A percentile compares a stretch with the other conserved stretches of the same genome.
These are phyloP conservation scores for Agrotis ipsilon DNA, from an alignment of 2,888 invertebrate genomes.

Conservation along the genomic window DNA sequence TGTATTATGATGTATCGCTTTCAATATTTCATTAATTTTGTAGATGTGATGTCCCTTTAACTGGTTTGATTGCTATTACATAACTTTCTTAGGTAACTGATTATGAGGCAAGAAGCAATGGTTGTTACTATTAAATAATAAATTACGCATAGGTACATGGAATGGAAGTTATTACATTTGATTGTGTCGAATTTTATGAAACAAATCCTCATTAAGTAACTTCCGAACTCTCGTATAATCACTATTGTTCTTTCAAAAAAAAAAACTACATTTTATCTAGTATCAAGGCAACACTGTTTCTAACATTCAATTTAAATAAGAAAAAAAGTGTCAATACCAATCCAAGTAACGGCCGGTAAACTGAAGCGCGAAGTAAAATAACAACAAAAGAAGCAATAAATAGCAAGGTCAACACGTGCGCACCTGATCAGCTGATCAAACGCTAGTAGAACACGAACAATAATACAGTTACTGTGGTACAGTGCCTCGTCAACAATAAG, in stretches of 20 bases:
- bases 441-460: slow-evolving; percentile 9
- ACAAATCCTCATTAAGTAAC: neutral
- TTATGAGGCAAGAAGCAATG: neutral
- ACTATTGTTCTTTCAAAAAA: neutral
- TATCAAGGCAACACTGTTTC: neutral
- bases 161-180: neutral
- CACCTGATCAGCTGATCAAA: slow-evolving; percentile 21
- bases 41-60: neutral
- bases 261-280: neutral
- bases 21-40: neutral
- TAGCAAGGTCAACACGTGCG: slow-evolving; percentile 32
- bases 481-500: slow-evolving; percentile 3
- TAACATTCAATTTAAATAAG: neutral
- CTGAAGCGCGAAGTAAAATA: slow-evolving; percentile 10
- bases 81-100: neutral
- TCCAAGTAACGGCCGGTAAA: too few relatives aligned
- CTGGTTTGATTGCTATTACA: neutral
- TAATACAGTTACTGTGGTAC: neutral
- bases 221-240: neutral
- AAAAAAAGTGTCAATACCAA: slow-evolving; percentile 6
- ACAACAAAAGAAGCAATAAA: slow-evolving; percentile 11
- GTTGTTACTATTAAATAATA: neutral
- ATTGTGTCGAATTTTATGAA: neutral
- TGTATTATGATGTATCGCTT: neutral
- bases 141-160: neutral